A percentile compares a stretch with the other conserved stretches of the same genome.
These are phyloP conservation scores for Eristalis pertinax DNA, from an alignment of 2,888 invertebrate genomes.

Conservation along the genomic window DNA sequence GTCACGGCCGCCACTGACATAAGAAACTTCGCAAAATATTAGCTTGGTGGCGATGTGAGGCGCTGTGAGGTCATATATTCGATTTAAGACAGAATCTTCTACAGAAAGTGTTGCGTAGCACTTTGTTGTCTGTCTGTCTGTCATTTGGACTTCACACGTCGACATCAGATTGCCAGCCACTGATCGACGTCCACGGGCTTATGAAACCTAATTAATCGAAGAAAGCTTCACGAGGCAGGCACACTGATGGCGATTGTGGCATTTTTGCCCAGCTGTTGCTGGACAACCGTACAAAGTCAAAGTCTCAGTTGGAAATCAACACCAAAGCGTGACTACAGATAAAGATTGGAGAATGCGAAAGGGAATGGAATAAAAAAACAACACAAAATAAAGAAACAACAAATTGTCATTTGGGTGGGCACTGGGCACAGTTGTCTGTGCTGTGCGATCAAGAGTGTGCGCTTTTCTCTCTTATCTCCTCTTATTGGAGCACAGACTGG, in stretches of 20 bases:
- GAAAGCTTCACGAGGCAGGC: slow-evolving; percentile 46
- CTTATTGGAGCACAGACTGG: neutral
- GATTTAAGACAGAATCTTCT: too few species aligned
- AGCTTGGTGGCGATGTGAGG: too few species aligned
- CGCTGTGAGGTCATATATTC: too few species aligned
- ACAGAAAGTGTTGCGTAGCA: too few species aligned
- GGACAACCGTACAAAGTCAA: slow-evolving; percentile 27
- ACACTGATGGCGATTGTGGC: neutral
- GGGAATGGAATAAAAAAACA: slow-evolving; percentile 26
- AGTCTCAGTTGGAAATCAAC: slow-evolving; percentile 44
- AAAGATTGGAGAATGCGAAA: slow-evolving; percentile 13
- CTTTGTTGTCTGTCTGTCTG: too few species aligned
- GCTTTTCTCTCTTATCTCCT: neutral
- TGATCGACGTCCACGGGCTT: neutral
- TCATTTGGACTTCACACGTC: neutral
- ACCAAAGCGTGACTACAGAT: slow-evolving; percentile 35
- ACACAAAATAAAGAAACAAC: too few species aligned
- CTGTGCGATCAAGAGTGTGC: neutral
- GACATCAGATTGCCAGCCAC: slow-evolving; percentile 1
- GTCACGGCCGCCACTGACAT: too few species aligned
- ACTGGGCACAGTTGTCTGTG: slow-evolving; percentile 5
- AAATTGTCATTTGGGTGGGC: neutral
- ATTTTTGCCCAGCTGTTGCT: slow-evolving; percentile 48
- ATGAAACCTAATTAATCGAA: slow-evolving; percentile 29
- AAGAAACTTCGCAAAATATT: too few species aligned